Percentiles rank a stretch among this genome's conserved stretches.
phyloP scores from a whole-genome alignment of 2,888 invertebrate genomes.

The Barypeithes pellucidus region DNA sequence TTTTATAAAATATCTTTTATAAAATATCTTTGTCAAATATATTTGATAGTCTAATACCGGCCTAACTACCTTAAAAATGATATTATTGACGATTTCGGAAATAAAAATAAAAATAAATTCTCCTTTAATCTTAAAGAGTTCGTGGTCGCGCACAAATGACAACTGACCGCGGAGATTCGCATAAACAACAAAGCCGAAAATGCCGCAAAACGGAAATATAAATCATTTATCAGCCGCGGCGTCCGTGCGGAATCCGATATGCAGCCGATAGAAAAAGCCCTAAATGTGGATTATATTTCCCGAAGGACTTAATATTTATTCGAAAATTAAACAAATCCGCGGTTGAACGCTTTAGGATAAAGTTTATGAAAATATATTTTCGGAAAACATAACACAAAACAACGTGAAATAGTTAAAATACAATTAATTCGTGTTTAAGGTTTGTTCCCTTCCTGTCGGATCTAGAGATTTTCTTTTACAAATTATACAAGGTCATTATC shows the following conservation, averaged over 20 bases:
- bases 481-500: too few relatives aligned
- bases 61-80: too few relatives aligned
- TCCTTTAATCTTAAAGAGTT: conserved; percentile 41
- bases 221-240: conserved; percentile 45
- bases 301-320: conserved; percentile 17
- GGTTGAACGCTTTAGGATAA: not conserved
- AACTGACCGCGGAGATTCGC: conserved; percentile 46
- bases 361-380: conserved; percentile 2
- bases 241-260: conserved; percentile 33
- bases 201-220: conserved; percentile 41
- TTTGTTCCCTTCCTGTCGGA: too few relatives aligned
- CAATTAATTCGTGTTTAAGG: too few relatives aligned
- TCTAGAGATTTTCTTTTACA: too few relatives aligned
- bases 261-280: conserved; percentile 32
- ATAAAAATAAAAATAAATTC: not conserved
- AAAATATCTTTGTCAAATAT: too few relatives aligned
- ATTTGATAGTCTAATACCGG: too few relatives aligned
- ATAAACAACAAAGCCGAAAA: conserved; percentile 30
- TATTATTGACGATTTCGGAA: too few relatives aligned
- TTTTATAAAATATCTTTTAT: too few relatives aligned
- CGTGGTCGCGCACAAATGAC: conserved; percentile 41
- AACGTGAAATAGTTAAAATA: too few relatives aligned
- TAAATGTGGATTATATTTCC: conserved; percentile 25
- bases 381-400: not conserved
- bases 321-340: conserved; percentile 7